Evolutionary conservation across 2,113 vertebrate genomes (phyloP).

Genomic region (Thalassoma bifasciatum): DNA sequence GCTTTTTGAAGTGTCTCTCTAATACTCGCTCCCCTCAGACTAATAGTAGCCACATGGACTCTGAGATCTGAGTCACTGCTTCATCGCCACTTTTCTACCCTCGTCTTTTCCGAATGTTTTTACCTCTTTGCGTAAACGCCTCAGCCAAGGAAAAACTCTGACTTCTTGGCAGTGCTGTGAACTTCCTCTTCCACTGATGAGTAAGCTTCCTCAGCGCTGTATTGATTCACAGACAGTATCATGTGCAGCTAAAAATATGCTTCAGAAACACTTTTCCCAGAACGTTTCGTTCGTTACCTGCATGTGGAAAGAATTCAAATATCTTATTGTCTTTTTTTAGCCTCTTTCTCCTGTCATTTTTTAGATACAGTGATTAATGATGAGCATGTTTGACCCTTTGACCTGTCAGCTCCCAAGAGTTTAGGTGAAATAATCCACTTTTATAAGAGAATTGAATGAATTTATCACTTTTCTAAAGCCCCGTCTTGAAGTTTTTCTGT

Average conservation of each 20-base stretch:
- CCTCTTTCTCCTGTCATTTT: neutral
- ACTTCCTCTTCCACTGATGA: conserved; percentile 54
- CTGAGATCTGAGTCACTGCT: conserved; percentile 40
- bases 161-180: conserved; percentile 26
- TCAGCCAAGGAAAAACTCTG: neutral
- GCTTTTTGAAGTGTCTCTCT: conserved; percentile 73
- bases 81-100: neutral
- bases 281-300: conserved; percentile 32
- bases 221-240: conserved; percentile 41
- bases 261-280: conserved; percentile 54
- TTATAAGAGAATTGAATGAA: too few species aligned
- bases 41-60: conserved; percentile 76
- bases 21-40: conserved; percentile 60
- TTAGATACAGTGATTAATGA: conserved; percentile 7
- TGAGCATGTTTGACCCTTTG: too few species aligned
- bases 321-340: conserved; percentile 30
- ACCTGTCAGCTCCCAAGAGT: too few species aligned
- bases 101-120: neutral
- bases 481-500: too few species aligned
- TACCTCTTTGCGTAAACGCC: neutral
- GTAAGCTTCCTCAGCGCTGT: conserved; percentile 49
- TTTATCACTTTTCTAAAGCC: too few species aligned
- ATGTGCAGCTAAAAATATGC: conserved; percentile 65
- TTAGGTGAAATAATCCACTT: too few species aligned
- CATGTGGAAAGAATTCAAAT: conserved; percentile 19